Conservation (phyloP, 2,888 invertebrate genomes). For the Trachelus stipa region DNA sequence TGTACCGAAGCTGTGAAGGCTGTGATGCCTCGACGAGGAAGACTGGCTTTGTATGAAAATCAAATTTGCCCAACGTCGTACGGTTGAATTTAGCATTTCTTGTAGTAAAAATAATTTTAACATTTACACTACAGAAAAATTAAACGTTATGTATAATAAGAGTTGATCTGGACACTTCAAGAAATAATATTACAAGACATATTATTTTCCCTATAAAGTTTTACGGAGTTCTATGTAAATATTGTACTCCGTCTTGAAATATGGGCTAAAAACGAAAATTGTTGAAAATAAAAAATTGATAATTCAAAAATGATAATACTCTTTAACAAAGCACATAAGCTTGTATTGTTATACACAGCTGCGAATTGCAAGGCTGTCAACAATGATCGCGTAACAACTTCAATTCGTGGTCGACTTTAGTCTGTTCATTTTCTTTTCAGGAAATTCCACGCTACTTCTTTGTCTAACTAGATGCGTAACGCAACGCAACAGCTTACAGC, state of each 20-base stretch:
- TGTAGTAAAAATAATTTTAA: no score
- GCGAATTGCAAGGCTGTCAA: background rate
- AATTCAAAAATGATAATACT: background rate
- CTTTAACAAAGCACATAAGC: background rate
- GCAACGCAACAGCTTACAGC: no score
- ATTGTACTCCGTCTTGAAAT: background rate
- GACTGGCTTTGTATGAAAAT: no score
- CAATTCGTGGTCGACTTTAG: background rate
- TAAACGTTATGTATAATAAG: no score
- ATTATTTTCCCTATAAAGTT: no score
- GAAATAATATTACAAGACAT: no score
- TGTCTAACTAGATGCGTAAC: background rate
- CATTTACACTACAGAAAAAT: no score
- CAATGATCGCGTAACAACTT: background rate
- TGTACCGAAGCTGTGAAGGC: background rate
- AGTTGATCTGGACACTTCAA: no score
- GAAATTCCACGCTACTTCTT: background rate
- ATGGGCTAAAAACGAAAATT: background rate
- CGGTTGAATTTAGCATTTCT: no score
- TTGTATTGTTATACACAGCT: background rate
- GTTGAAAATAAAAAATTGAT: no score
- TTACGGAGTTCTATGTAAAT: background rate
- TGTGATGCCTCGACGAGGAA: no score
- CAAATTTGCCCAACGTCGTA: no score
- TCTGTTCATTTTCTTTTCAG: background rate